Evolutionary conservation across 2,888 invertebrate species (phyloP).

Genomic region (Cosmia trapezina): DNA sequence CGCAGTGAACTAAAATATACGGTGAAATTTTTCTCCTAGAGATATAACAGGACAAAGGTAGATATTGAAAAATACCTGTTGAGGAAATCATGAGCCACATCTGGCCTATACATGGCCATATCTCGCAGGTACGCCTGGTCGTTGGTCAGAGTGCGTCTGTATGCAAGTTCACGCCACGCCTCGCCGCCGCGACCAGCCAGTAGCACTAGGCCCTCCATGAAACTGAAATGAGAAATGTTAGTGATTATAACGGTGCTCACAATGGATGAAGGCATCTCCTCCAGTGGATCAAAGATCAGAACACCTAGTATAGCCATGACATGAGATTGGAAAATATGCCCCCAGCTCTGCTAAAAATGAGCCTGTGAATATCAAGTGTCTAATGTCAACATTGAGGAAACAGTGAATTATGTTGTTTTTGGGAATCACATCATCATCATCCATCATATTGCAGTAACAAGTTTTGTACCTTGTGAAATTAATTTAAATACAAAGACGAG

Average conservation of each 20-base stretch:
- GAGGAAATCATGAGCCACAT: slow-evolving; percentile 83
- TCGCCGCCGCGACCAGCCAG: slow-evolving; percentile 79
- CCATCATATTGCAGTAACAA: not conserved
- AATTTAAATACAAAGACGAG: not conserved
- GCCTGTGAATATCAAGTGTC: not conserved
- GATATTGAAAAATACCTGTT: slow-evolving; percentile 74
- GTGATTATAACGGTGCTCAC: not conserved
- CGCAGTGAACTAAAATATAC: not conserved
- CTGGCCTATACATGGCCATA: slow-evolving; percentile 85
- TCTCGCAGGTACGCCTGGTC: slow-evolving; percentile 87
- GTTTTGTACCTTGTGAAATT: not conserved
- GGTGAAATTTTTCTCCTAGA: not conserved
- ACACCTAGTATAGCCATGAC: not conserved
- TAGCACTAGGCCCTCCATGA: slow-evolving; percentile 87
- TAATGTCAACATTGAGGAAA: not conserved
- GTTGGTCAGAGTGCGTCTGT: slow-evolving; percentile 82
- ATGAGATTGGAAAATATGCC: not conserved
- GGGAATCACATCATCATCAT: not conserved
- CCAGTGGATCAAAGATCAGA: not conserved
- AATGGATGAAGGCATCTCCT: not conserved
- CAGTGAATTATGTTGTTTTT: not conserved
- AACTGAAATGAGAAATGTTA: slow-evolving; percentile 68
- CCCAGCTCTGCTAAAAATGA: not conserved
- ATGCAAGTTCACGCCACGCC: slow-evolving; percentile 87
- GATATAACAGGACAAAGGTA: not conserved